A percentile compares a stretch with the other conserved stretches of the same genome.
These are phyloP conservation scores for Promerops cafer DNA, from an alignment of 2,113 vertebrate genomes.

Conservation along the genomic window DNA sequence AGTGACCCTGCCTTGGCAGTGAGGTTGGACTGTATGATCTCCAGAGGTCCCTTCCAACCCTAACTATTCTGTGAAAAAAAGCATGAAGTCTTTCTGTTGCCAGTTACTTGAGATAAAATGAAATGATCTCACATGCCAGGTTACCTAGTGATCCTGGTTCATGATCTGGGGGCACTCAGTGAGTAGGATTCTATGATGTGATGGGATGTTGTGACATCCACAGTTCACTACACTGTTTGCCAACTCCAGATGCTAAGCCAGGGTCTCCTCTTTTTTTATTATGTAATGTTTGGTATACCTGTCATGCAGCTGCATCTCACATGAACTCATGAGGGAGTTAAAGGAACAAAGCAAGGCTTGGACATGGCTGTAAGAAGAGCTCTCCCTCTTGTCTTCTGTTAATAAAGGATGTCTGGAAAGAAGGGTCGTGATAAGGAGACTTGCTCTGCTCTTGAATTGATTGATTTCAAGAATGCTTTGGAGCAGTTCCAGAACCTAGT, in stretches of 20 bases:
- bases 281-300: not conserved
- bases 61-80: not conserved
- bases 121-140: not conserved
- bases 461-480: conserved; percentile 52
- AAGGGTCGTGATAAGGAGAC: not conserved
- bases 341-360: not conserved
- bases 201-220: conserved; percentile 37
- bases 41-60: not conserved
- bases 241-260: not conserved
- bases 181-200: conserved; percentile 22
- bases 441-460: not conserved
- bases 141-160: not conserved
- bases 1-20: not conserved
- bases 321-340: not conserved
- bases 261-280: not conserved
- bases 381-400: not conserved
- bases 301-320: not conserved
- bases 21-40: not conserved
- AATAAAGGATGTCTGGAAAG: conserved; percentile 3
- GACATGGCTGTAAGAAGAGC: not conserved
- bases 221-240: not conserved
- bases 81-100: not conserved
- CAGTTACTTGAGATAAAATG: not conserved
- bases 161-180: not conserved
- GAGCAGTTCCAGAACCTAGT: conserved; percentile 53